Percentiles rank a stretch among this genome's conserved stretches.
These are phyloP conservation scores for Desmodus rotundus DNA, from an alignment of 2,113 vertebrate species.

Conservation along the genomic window DNA sequence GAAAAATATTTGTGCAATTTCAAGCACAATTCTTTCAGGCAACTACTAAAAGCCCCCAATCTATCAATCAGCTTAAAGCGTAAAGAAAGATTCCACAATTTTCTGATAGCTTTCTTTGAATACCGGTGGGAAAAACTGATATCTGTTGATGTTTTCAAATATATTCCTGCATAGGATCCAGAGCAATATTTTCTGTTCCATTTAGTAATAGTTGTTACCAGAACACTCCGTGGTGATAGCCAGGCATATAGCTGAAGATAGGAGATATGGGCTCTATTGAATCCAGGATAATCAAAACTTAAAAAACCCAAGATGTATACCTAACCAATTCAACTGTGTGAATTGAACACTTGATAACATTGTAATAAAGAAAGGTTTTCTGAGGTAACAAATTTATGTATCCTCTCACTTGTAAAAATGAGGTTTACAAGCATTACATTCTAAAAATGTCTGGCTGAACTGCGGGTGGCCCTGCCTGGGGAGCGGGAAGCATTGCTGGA, in stretches of 20 bases:
- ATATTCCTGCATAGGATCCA: not conserved
- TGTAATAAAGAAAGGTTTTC: not conserved
- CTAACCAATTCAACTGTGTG: not conserved
- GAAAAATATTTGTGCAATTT: not conserved
- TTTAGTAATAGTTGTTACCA: not conserved
- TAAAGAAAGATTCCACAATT: not conserved
- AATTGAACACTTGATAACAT: not conserved
- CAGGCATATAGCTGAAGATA: not conserved
- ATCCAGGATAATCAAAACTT: not conserved
- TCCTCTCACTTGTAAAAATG: not conserved
- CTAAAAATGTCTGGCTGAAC: not conserved
- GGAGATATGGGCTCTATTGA: not conserved
- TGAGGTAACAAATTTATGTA: not conserved
- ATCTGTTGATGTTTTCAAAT: slow-evolving; percentile 21
- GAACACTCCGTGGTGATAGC: not conserved
- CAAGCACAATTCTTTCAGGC: not conserved
- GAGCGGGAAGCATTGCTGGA: not conserved
- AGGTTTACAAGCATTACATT: slow-evolving; percentile 1
- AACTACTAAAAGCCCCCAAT: not conserved
- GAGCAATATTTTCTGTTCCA: not conserved
- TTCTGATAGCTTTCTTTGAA: slow-evolving; percentile 8
- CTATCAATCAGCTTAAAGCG: not conserved
- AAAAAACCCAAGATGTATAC: not conserved
- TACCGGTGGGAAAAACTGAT: not conserved
- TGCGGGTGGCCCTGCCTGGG: not conserved